These are phyloP conservation scores for Euschistus heros DNA, from an alignment of 1,140 invertebrate species.

Conservation along the genomic window DNA sequence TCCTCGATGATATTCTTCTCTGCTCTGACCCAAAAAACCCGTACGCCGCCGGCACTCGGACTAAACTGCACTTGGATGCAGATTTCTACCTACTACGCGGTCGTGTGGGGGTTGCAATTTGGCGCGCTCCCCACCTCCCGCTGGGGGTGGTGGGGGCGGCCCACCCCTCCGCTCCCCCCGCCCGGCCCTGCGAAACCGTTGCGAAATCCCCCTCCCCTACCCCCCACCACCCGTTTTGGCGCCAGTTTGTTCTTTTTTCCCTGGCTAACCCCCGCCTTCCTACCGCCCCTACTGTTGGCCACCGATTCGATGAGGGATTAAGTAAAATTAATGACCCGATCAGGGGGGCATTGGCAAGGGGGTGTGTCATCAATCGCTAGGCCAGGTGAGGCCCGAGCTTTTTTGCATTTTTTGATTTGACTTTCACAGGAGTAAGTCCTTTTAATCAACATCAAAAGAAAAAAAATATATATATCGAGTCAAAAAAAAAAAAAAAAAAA, in stretches of 20 bases:
- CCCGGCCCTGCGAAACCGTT: not conserved
- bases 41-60: constrained; percentile 7
- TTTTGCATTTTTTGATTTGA: not conserved
- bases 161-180: constrained; percentile 10
- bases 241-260: constrained; percentile 7
- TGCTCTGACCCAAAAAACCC: constrained; percentile 1
- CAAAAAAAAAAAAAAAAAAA: too few relatives aligned
- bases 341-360: not conserved
- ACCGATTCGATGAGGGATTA: constrained; percentile 8
- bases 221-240: constrained; percentile 5
- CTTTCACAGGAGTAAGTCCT: too few relatives aligned
- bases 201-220: constrained; percentile 19
- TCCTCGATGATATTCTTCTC: constrained; percentile 11
- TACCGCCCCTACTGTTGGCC: constrained; percentile 1
- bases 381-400: not conserved
- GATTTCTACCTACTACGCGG: constrained; percentile 24
- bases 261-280: not conserved
- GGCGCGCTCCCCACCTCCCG: constrained; percentile 18
- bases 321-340: constrained; percentile 24
- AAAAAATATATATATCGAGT: too few relatives aligned
- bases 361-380: constrained; percentile 4
- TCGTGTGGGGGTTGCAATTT: constrained; percentile 20
- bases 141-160: not conserved
- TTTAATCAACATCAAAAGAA: too few relatives aligned
- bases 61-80: constrained; percentile 25